A percentile compares a stretch with the other conserved stretches of the same genome.
Evolutionary conservation across 2,113 vertebrate genomes (phyloP).

Genomic region (Myrmecobius fasciatus): DNA sequence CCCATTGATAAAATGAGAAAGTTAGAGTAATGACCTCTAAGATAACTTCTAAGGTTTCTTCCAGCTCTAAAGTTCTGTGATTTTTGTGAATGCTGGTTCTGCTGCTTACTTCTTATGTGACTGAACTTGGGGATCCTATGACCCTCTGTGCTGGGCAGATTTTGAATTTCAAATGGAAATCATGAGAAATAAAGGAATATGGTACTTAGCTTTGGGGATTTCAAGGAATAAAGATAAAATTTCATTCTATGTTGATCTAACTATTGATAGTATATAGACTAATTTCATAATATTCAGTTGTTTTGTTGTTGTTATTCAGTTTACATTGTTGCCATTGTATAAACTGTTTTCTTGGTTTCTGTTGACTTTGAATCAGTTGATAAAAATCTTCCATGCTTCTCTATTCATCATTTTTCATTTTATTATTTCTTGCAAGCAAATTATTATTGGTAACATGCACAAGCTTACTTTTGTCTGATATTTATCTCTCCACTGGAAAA

Average conservation of each 20-base stretch:
- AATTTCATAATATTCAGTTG: background rate
- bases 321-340: background rate
- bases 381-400: constrained; percentile 28
- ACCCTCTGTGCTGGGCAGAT: background rate
- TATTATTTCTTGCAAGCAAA: background rate
- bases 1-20: background rate
- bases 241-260: background rate
- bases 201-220: background rate
- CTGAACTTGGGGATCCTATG: background rate
- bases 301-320: background rate
- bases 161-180: background rate
- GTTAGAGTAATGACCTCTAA: background rate
- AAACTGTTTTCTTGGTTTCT: constrained; percentile 11
- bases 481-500: background rate
- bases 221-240: background rate
- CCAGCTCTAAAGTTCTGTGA: background rate
- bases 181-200: background rate
- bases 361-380: constrained; percentile 5
- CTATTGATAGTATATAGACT: background rate
- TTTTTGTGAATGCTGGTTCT: background rate
- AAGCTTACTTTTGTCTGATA: background rate
- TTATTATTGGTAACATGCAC: background rate
- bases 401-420: constrained; percentile 26
- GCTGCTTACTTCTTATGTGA: background rate
- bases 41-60: background rate